Percentiles rank a stretch among this genome's conserved stretches.
These are phyloP conservation scores for Notolabrus celidotus DNA, from an alignment of 2,797 vertebrate genomes.

Conservation along the genomic window DNA sequence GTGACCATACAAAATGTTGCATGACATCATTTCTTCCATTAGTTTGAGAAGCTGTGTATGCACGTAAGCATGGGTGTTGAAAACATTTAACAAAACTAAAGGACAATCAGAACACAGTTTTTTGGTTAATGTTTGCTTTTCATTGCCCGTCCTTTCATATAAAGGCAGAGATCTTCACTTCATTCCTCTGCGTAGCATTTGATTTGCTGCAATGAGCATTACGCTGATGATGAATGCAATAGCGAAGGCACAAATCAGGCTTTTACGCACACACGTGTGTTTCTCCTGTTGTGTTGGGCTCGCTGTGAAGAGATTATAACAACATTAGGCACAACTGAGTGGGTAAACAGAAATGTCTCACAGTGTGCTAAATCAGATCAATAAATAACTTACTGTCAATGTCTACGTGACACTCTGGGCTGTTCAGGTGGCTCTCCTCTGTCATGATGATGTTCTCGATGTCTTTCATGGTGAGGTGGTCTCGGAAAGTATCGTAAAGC, in stretches of 20 bases:
- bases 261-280: conserved; percentile 98
- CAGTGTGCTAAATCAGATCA: conserved; percentile 16
- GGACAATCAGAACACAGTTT: conserved; percentile 1
- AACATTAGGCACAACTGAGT: conserved; percentile 14
- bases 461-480: conserved; percentile 99
- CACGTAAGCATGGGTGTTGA: conserved; percentile 41
- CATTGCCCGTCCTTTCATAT: conserved; percentile 12
- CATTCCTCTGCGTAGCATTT: conserved; percentile 97
- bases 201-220: conserved; percentile 98
- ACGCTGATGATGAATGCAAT: conserved; percentile 99
- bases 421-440: conserved; percentile 96
- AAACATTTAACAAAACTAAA: conserved; percentile 38
- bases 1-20: conserved; percentile 36
- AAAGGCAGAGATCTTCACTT: conserved; percentile 82
- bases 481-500: conserved; percentile 97
- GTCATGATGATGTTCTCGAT: conserved; percentile 99
- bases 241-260: conserved; percentile 98
- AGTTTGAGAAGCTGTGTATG: conserved; percentile 38
- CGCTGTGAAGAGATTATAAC: conserved; percentile 82
- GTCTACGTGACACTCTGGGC: conserved; percentile 92
- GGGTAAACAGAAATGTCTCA: background rate
- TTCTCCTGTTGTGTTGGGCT: conserved; percentile 98
- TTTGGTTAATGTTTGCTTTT: conserved; percentile 57
- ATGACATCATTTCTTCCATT: conserved; percentile 63
- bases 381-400: conserved; percentile 91